phyloP scores from a whole-genome alignment of 2,797 vertebrate species.

The Melanogrammus aeglefinus region DNA sequence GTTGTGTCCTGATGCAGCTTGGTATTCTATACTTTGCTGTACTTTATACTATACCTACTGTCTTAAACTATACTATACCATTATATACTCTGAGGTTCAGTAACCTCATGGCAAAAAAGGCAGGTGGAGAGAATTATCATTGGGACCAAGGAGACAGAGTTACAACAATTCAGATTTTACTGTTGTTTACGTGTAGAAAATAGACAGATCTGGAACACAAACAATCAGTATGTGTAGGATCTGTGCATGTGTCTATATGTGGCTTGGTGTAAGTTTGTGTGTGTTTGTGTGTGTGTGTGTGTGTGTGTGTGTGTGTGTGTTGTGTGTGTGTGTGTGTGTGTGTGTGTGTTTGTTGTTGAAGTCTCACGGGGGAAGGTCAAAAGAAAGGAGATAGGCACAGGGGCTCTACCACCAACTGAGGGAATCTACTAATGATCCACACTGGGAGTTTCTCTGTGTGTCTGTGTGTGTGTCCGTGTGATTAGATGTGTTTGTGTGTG shows the following conservation, averaged over 20 bases:
- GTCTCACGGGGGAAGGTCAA: conserved; percentile 68
- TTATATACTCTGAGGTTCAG: too few relatives aligned
- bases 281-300: conserved; percentile 3
- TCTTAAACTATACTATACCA: too few relatives aligned
- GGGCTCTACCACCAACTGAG: conserved; percentile 55
- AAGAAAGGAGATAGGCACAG: conserved; percentile 45
- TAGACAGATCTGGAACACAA: conserved; percentile 56
- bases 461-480: too few relatives aligned
- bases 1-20: too few relatives aligned
- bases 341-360: conserved; percentile 58
- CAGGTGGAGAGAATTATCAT: too few relatives aligned
- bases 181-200: conserved; percentile 62
- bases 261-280: not conserved
- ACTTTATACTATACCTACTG: too few relatives aligned
- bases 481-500: too few relatives aligned
- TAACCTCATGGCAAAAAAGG: too few relatives aligned
- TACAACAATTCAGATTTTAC: conserved; percentile 29
- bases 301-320: conserved; percentile 52
- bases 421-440: conserved; percentile 71
- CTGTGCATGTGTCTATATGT: conserved; percentile 33
- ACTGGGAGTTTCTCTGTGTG: conserved; percentile 37
- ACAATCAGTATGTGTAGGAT: conserved; percentile 67
- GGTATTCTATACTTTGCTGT: too few relatives aligned
- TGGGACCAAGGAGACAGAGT: conserved; percentile 41
- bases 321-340: conserved; percentile 20